These are phyloP conservation scores for Peromyscus polionotus DNA, from an alignment of 2,113 vertebrate species.

Conservation along the genomic window DNA sequence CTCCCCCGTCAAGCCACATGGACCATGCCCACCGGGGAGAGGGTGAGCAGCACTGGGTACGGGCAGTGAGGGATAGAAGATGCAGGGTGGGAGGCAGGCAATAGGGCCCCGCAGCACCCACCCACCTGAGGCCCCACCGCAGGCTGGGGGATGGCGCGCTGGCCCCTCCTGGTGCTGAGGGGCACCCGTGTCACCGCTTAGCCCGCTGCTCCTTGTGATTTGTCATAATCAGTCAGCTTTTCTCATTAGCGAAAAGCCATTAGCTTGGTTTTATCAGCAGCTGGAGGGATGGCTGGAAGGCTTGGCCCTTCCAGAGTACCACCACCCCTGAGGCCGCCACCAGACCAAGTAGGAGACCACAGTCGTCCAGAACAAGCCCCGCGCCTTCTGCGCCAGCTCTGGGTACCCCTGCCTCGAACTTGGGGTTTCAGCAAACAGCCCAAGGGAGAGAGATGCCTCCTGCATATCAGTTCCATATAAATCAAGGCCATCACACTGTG, in stretches of 20 bases:
- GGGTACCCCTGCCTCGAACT: background rate
- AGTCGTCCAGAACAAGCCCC: no score
- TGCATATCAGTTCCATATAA: no score
- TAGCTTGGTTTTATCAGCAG: conserved; percentile 93
- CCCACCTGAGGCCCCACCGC: background rate
- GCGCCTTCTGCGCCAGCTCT: background rate
- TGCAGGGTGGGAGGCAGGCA: no score
- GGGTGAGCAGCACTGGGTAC: background rate
- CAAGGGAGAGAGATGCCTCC: conserved; percentile 77
- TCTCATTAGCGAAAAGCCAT: conserved; percentile 99
- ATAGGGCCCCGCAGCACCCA: background rate
- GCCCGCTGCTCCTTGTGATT: conserved; percentile 96
- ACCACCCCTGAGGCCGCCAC: background rate
- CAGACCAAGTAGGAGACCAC: no score
- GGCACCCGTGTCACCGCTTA: conserved; percentile 96
- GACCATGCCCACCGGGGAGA: background rate
- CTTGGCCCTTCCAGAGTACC: background rate
- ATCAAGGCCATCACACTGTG: background rate
- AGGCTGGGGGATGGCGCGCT: background rate
- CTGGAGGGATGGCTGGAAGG: conserved; percentile 92
- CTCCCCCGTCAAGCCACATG: background rate
- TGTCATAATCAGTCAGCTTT: conserved; percentile 98
- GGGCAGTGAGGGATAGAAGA: background rate
- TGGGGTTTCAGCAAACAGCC: conserved; percentile 86
- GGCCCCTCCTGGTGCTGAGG: conserved; percentile 90